Percentiles rank a stretch among this genome's conserved stretches.
phyloP scores from a whole-genome alignment of 2,888 invertebrate species.

The Iselma pallidipennis region DNA sequence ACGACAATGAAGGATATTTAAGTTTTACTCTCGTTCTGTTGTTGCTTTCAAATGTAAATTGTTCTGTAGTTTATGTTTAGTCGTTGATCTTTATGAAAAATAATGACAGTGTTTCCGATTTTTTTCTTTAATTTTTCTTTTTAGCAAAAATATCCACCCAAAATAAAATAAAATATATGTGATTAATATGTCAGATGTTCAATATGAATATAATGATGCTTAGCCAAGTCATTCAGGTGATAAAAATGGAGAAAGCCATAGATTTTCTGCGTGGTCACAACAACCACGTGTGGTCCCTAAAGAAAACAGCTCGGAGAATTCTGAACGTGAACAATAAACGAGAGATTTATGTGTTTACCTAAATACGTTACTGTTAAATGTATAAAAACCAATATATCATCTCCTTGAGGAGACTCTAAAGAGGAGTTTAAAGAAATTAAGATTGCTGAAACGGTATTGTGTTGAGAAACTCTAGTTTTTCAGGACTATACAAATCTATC shows the following conservation, averaged over 20 bases:
- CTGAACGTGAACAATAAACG: conserved; percentile 32
- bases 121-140: neutral
- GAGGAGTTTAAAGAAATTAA: neutral
- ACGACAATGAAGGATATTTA: conserved; percentile 48
- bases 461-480: neutral
- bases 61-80: conserved; percentile 35
- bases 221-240: conserved; percentile 14
- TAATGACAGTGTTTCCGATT: conserved; percentile 31
- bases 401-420: neutral
- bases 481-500: neutral
- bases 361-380: conserved; percentile 17
- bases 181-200: conserved; percentile 22
- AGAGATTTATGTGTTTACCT: conserved; percentile 37
- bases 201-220: conserved; percentile 25
- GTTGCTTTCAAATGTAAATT: conserved; percentile 50
- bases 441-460: neutral
- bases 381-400: conserved; percentile 3
- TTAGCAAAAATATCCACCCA: neutral
- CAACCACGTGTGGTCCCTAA: conserved; percentile 36
- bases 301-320: conserved; percentile 24
- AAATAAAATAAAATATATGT: neutral
- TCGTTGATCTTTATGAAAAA: conserved; percentile 35
- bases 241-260: conserved; percentile 20
- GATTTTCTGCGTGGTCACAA: conserved; percentile 30
- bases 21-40: conserved; percentile 47